phyloP scores from a whole-genome alignment of 2,888 invertebrate species.

The Petrolisthes cinctipes region DNA sequence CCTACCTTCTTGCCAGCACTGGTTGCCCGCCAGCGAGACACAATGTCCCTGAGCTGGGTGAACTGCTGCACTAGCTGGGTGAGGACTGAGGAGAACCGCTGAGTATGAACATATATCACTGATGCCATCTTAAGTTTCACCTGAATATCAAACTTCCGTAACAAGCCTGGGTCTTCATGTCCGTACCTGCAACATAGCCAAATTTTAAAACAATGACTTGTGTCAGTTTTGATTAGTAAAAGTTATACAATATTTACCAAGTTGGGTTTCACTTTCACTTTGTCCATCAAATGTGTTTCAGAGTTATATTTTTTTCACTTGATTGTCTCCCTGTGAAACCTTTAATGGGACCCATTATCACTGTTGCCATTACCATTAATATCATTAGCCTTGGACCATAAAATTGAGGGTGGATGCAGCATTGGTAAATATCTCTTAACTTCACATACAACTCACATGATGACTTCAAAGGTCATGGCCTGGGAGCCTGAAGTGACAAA shows the following conservation, averaged over 20 bases:
- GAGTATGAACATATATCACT: slow-evolving; percentile 92
- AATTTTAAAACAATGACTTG: too few relatives aligned
- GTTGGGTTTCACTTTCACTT: too few relatives aligned
- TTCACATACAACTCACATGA: slow-evolving; percentile 70
- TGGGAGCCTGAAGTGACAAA: slow-evolving; percentile 83
- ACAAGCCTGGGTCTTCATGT: slow-evolving; percentile 72
- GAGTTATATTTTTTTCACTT: too few relatives aligned
- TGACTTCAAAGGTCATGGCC: slow-evolving; percentile 84
- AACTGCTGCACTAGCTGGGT: slow-evolving; percentile 89
- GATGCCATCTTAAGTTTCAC: slow-evolving; percentile 88
- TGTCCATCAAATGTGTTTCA: too few relatives aligned
- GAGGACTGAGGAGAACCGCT: slow-evolving; percentile 89
- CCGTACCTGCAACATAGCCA: slow-evolving; percentile 69
- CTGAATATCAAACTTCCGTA: slow-evolving; percentile 77
- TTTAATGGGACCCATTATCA: too few relatives aligned
- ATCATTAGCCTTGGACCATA: not conserved
- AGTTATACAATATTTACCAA: too few relatives aligned
- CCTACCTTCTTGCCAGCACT: slow-evolving; percentile 72
- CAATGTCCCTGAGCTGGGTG: slow-evolving; percentile 84
- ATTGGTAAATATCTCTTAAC: slow-evolving; percentile 1
- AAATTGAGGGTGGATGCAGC: slow-evolving; percentile 26
- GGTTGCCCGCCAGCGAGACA: slow-evolving; percentile 78
- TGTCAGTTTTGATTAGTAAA: too few relatives aligned
- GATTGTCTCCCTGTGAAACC: too few relatives aligned
- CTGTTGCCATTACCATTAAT: too few relatives aligned